Conservation (phyloP, 2,113 vertebrate genomes). For the Pelmatolapia mariae region DNA sequence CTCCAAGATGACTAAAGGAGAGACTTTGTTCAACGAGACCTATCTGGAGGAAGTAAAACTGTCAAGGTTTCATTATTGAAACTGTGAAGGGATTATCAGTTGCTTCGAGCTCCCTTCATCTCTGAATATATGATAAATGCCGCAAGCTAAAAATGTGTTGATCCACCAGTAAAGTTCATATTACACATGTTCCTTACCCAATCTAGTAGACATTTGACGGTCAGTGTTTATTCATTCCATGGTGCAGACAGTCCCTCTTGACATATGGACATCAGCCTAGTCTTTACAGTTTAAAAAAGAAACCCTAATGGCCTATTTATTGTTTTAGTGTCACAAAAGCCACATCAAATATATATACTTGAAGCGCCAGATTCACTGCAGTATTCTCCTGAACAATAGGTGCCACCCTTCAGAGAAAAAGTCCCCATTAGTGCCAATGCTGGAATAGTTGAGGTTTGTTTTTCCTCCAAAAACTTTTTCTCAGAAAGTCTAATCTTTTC, state of each 20-base stretch:
- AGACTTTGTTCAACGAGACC: background rate
- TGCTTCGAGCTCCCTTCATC: background rate
- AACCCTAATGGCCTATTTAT: background rate
- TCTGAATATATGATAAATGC: background rate
- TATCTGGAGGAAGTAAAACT: background rate
- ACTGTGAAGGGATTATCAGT: background rate
- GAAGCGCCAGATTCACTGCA: background rate
- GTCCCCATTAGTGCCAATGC: background rate
- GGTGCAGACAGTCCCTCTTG: background rate
- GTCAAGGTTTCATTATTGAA: background rate
- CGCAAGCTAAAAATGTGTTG: background rate
- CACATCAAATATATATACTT: background rate
- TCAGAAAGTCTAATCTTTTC: background rate
- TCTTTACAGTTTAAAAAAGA: background rate
- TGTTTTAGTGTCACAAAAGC: background rate
- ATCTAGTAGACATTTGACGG: background rate
- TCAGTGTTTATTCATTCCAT: background rate
- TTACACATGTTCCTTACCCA: background rate
- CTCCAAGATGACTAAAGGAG: background rate
- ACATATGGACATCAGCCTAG: background rate
- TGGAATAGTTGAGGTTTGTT: background rate
- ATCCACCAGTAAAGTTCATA: background rate
- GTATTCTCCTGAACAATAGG: background rate
- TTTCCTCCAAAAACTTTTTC: background rate
- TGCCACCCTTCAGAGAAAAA: background rate